Percentiles rank a stretch among this genome's conserved stretches.
Evolutionary conservation across 2,888 invertebrate genomes (phyloP).

Genomic region (Fragum fragum): DNA sequence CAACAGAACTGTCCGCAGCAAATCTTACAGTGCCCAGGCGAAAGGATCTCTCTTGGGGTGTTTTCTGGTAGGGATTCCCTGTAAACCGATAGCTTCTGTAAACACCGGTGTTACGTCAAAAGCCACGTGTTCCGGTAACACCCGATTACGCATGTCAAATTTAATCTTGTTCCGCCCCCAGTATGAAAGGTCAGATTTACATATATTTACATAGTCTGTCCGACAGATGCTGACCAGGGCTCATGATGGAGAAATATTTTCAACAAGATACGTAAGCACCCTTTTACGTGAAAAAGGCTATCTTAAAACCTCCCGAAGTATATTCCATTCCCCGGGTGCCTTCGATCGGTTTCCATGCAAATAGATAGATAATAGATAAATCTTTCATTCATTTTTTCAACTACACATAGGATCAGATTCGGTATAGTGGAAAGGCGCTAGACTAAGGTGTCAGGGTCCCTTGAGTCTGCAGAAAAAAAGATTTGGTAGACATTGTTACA

Average conservation of each 20-base stretch:
- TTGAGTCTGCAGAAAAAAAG: no score
- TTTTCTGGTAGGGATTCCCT: not conserved
- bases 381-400: no score
- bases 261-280: no score
- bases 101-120: constrained; percentile 22
- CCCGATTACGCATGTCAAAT: constrained; percentile 30
- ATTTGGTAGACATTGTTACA: no score
- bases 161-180: not conserved
- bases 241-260: not conserved
- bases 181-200: constrained; percentile 30
- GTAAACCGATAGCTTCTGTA: constrained; percentile 29
- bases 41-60: not conserved
- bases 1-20: not conserved
- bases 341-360: no score
- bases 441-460: no score
- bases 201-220: constrained; percentile 49
- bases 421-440: no score
- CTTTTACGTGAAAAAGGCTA: no score
- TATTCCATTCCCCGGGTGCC: no score
- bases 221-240: constrained; percentile 12
- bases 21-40: not conserved
- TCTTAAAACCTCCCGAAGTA: no score
- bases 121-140: constrained; percentile 20
- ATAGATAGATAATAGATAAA: no score
- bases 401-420: no score